Evolutionary conservation across 2,888 invertebrate species (phyloP), one percentile per base, ranked within the genome.

Genomic region (Brenthis daphne): DNA sequence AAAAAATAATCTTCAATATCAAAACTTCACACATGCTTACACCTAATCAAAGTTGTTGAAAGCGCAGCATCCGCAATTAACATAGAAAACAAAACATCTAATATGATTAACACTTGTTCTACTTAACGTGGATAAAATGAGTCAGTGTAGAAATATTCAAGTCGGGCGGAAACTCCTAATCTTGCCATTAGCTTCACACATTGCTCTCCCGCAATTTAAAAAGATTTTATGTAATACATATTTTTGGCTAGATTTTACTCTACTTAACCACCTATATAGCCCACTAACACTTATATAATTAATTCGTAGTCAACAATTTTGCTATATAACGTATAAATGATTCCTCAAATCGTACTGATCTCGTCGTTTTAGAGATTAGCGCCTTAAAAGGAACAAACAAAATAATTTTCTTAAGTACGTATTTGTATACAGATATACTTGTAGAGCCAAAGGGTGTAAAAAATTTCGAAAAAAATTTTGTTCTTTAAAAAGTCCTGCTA

Each of bases 111-210:
- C 69, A 68, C 73, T 71, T 72, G 73, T 47, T 73, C 69, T 66
- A 73, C 73, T 72, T 73, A 68, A 53, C 55, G 51, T 51, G 66
- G 70, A 72, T 66, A 20, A 57, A 53, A 67, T 81, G 81, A 81
- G 72, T 81, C 80, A 81, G 71, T 58, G 69, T 71, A 68, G 68
- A 75, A 74, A 81, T 79, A 87, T 84, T 82, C 82, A 84, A 85
- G 83, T 75, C 74, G 74, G 87, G 80, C 91, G 92, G 92, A 92
- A 92, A 90, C 89, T 82, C 89, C 90, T 90, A 90, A 92, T 92
- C 90, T 91, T 86, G 85, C 83, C 87, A 88, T 89, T 91, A 88
- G 83, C 84, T 84, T 80, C 83, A 82, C 84, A 82, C 80, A 81
- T 85, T 86, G 84, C 82, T 86, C 87, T 82, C 82, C 79, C 76